Base-by-base conservation (phyloP, 2,797 vertebrate species). In the Oophaga sylvatica region DNA sequence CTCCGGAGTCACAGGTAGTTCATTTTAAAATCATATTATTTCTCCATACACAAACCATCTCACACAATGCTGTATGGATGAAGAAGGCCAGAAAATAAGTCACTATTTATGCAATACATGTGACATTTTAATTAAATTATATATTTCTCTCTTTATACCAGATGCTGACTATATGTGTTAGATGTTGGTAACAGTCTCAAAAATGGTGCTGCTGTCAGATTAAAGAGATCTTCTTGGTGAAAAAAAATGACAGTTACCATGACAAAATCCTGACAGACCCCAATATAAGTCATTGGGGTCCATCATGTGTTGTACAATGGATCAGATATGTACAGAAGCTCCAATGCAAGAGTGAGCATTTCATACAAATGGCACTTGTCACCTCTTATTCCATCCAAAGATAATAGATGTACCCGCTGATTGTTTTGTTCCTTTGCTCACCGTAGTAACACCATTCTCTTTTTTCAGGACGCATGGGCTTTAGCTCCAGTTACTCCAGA, bases 391-490 rank as follows among this genome's bases (percentile, higher is more conserved):
- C 26, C 26, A 68, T 11, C 11, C 11, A 29, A 5, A 26, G n/a
- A n/a, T 15, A 71, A 71, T 35, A 17, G 15, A 71, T 71, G 20
- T n/a, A 2, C 1, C 17, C 12, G 19, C 8, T 79, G 78, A 60
- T 60, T 60, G 71, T 71, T 57, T 12, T 29, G 48, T 53, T 53
- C 48, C 1, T 56, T 57, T 29, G 77, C 70, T n/a, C 8, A 1
- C 22, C 48, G 2, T 76, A 65, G 15, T 83, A 16, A 68, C 57
- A 19, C 9, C 31, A 12, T 84, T 78, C 20, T 78, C 2, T 75
- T 81, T n/a, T 31, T 60, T 2, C 83, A 90, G 90, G 79, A 78
- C 19, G 48, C 83, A 75, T 83, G 68, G 81, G 85, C 57, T 22
- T 35, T 87, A 75, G 48, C 79, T 15, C 17, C 20, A 17, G 19